Conservation (phyloP, 1,140 invertebrate genomes). For the Drepana arcuata region DNA sequence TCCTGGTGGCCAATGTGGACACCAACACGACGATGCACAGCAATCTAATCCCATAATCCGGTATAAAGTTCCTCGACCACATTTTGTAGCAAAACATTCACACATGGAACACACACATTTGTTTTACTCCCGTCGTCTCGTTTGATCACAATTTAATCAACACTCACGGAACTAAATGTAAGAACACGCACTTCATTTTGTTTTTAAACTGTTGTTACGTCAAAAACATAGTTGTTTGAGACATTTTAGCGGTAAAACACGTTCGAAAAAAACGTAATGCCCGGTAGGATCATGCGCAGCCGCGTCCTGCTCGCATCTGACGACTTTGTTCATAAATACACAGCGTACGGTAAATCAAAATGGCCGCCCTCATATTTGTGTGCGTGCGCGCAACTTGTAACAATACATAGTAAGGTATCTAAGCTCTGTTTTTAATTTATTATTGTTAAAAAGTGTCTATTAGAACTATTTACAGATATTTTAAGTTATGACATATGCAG, state of each 20-base stretch:
- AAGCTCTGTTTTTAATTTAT: constrained; percentile 9
- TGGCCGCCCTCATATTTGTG: constrained; percentile 46
- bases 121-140: constrained; percentile 64
- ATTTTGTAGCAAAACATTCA: constrained; percentile 69
- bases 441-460: constrained; percentile 5
- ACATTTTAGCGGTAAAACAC: constrained; percentile 69
- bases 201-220: constrained; percentile 63
- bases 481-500: constrained; percentile 35
- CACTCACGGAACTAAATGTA: constrained; percentile 70
- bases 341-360: constrained; percentile 67
- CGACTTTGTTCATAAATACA: constrained; percentile 69
- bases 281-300: constrained; percentile 64
- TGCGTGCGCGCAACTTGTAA: constrained; percentile 52
- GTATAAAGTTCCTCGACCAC: constrained; percentile 70
- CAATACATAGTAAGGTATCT: constrained; percentile 18
- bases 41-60: constrained; percentile 68
- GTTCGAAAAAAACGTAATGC: constrained; percentile 45
- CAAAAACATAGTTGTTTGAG: constrained; percentile 40
- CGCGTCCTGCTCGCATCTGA: constrained; percentile 68
- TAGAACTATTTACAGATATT: constrained; percentile 22
- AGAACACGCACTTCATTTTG: constrained; percentile 69
- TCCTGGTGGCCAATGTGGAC: constrained; percentile 41
- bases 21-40: constrained; percentile 43
- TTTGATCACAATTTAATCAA: constrained; percentile 52
- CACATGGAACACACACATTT: constrained; percentile 69